Percentiles rank a stretch among this genome's conserved stretches.
These are phyloP conservation scores for Tapirus indicus DNA, from an alignment of 2,797 vertebrate genomes.

Conservation along the genomic window DNA sequence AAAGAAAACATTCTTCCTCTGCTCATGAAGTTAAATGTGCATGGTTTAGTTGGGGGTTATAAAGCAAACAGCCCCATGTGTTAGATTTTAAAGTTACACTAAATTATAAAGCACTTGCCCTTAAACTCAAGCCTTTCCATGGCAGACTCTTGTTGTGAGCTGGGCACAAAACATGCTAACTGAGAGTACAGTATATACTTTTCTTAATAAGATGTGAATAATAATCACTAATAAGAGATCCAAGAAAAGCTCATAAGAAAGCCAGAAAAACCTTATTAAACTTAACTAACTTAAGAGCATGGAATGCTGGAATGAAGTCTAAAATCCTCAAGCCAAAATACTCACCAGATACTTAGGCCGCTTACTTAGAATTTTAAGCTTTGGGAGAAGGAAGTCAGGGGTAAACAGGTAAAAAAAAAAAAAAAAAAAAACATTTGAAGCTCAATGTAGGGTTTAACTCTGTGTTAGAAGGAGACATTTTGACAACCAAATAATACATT, in stretches of 20 bases:
- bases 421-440: background rate
- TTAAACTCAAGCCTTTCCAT: background rate
- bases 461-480: background rate
- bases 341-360: background rate
- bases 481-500: background rate
- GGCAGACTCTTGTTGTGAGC: constrained; percentile 39
- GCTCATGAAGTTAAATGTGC: background rate
- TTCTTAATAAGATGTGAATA: constrained; percentile 60
- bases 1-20: constrained; percentile 51
- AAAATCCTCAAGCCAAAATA: constrained; percentile 40
- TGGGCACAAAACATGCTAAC: constrained; percentile 48
- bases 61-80: background rate
- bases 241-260: constrained; percentile 75
- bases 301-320: constrained; percentile 11
- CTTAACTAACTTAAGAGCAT: constrained; percentile 64
- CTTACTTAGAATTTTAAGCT: constrained; percentile 7
- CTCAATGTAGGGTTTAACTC: constrained; percentile 1
- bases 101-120: constrained; percentile 70
- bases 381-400: background rate
- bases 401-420: background rate
- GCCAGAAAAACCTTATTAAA: constrained; percentile 76
- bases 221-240: constrained; percentile 66
- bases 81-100: constrained; percentile 61
- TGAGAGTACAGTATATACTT: background rate
- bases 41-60: constrained; percentile 17